phyloP scores from a whole-genome alignment of 2,113 vertebrate genomes.

The Zeus faber region DNA sequence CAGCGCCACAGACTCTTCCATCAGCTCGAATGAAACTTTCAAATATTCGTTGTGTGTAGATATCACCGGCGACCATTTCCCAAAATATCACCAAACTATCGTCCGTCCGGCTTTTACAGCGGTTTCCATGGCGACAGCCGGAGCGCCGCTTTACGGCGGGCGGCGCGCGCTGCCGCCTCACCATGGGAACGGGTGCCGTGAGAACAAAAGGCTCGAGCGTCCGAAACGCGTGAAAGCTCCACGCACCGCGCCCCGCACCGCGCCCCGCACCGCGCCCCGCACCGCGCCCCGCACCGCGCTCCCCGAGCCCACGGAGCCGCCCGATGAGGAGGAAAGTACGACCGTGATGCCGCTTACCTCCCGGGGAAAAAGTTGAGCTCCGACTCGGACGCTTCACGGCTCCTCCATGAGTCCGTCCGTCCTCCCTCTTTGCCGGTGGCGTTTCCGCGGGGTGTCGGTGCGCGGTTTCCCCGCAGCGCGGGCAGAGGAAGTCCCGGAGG shows the following conservation, averaged over 20 bases:
- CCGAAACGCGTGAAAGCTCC: too few relatives aligned
- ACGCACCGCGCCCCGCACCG: background rate
- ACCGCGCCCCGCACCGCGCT: background rate
- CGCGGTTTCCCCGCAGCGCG: background rate
- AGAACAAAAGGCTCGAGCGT: constrained; percentile 43
- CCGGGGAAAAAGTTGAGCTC: constrained; percentile 21
- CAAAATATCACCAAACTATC: too few relatives aligned
- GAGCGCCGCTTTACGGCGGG: constrained; percentile 1
- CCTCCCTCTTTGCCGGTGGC: too few relatives aligned
- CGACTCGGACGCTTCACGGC: constrained; percentile 17
- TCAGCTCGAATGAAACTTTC: too few relatives aligned
- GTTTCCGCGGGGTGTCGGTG: background rate
- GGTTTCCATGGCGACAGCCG: too few relatives aligned
- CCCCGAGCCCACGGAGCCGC: background rate
- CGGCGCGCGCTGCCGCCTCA: constrained; percentile 61
- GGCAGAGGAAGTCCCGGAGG: background rate
- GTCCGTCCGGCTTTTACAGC: too few relatives aligned
- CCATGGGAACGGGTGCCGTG: constrained; percentile 72
- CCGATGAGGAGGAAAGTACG: background rate
- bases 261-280: background rate
- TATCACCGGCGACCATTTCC: too few relatives aligned
- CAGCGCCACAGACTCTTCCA: too few relatives aligned
- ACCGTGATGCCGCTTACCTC: constrained; percentile 20
- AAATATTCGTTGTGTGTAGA: too few relatives aligned
- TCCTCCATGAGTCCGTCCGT: too few relatives aligned